A percentile compares a stretch with the other conserved stretches of the same genome.
Conservation (phyloP, 2,888 invertebrate genomes). For the Pandemis cinnamomeana region DNA sequence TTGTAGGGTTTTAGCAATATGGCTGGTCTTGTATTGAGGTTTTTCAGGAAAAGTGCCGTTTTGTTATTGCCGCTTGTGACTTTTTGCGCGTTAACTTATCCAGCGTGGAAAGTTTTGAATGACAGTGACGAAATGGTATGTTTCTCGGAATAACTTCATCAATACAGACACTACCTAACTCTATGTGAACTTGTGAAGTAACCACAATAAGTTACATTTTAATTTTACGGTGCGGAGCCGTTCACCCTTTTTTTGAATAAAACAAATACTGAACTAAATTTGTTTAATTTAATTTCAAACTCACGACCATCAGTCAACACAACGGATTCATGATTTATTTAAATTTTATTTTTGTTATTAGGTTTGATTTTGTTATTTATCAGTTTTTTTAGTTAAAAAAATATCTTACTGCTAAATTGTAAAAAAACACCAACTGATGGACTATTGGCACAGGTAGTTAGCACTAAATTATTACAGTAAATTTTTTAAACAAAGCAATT, state of each 20-base stretch:
- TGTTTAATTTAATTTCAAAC: not conserved
- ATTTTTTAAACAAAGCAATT: conserved; percentile 45
- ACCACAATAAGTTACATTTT: conserved; percentile 10
- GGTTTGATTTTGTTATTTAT: conserved; percentile 42
- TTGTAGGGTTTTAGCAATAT: not conserved
- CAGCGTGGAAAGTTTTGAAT: not conserved
- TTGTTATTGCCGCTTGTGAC: not conserved
- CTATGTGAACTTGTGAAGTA: conserved; percentile 17
- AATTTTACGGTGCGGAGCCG: conserved; percentile 63
- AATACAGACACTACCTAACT: conserved; percentile 9
- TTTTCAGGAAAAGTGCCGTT: not conserved
- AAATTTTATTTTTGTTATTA: conserved; percentile 29
- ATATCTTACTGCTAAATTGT: conserved; percentile 46
- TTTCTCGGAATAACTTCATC: conserved; percentile 8
- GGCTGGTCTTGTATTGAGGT: not conserved
- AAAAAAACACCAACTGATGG: conserved; percentile 62
- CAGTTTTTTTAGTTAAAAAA: conserved; percentile 15
- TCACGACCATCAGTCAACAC: conserved; percentile 17
- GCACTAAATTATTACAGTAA: conserved; percentile 57
- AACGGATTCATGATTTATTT: conserved; percentile 23
- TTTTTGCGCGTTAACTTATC: not conserved
- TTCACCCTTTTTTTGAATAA: conserved; percentile 47
- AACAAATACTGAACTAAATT: not conserved
- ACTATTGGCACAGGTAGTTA: conserved; percentile 67
- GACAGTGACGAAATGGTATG: conserved; percentile 1